Evolutionary conservation across 2,113 vertebrate species (phyloP), one percentile per base, ranked within the genome.

Genomic region (Ceratotherium simum): DNA sequence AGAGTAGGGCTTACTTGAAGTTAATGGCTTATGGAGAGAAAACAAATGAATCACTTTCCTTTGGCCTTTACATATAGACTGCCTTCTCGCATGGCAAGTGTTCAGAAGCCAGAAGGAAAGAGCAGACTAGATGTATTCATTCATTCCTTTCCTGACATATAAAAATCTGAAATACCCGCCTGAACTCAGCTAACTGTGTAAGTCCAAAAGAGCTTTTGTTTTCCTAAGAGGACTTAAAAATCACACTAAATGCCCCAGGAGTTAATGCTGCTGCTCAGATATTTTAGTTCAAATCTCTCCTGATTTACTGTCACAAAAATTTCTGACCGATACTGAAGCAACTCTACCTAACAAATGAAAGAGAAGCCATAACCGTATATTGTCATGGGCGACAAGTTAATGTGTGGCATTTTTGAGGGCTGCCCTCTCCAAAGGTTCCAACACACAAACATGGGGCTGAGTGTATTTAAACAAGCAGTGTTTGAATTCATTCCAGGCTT

Each of bases 401-500:
- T 85, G 87, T 8, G 5, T 12, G n/a, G 87, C 36, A 56, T 87
- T 93, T 27, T 96, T 85, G 9, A 89, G 60, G 8, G 56, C 36
- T 76, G 17, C 18, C 72, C 88, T 76, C 78, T 94, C 67, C 67
- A 46, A 92, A 97, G 85, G 65, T 78, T 94, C 97, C 90, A 97
- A 25, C 42, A 87, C 90, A 79, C 90, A 98, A 96, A 95, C 62
- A 95, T 79, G 78, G 96, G 64, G 11, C 93, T 65, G 96, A 88
- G 85, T 93, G 78, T 94, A 73, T 89, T 98, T 97, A 96, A 97
- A 98, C 78, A 91, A 96, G 79, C 23, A 83, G 89, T 87, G 95
- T 85, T 90, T 98, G 97, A 96, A 98, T 79, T 73, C 91, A 90
- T 97, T 98, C 95, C 97, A 97, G 94, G 21, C 64, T 97, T 98